phyloP scores from a whole-genome alignment of 2,113 vertebrate species.

The Microcebus ravelobensis region DNA sequence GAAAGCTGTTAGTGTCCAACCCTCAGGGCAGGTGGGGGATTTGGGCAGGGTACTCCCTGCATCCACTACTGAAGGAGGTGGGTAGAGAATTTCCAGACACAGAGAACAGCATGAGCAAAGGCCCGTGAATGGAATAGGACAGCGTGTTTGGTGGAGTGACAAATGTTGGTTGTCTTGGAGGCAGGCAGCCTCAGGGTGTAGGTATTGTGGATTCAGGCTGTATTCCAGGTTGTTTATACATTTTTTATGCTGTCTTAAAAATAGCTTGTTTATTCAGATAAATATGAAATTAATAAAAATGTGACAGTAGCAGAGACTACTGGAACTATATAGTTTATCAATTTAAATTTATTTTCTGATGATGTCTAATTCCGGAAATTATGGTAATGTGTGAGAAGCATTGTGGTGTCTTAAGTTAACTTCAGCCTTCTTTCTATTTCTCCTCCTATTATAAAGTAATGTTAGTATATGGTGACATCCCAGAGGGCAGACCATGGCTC shows the following conservation, averaged over 20 bases:
- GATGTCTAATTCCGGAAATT: background rate
- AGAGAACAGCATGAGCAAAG: background rate
- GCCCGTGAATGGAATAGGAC: rapidly evolving
- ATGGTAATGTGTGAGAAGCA: background rate
- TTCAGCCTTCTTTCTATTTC: constrained; percentile 2
- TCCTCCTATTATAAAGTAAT: constrained; percentile 24
- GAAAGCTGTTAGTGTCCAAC: background rate
- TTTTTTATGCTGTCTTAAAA: constrained; percentile 9
- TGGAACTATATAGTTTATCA: background rate
- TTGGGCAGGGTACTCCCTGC: background rate
- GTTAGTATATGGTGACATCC: background rate
- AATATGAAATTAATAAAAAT: constrained; percentile 30
- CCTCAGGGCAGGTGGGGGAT: background rate
- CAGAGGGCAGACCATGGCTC: background rate
- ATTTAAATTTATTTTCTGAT: background rate
- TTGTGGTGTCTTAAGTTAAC: background rate
- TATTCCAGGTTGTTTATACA: background rate
- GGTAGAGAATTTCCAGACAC: background rate
- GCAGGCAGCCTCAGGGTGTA: background rate
- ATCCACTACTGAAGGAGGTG: rapidly evolving
- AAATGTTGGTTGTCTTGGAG: background rate
- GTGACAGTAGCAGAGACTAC: background rate
- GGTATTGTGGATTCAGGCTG: background rate
- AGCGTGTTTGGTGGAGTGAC: background rate
- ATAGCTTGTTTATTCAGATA: background rate